Base-by-base conservation (phyloP, 2,888 invertebrate species). In the Watsonalla binaria region DNA sequence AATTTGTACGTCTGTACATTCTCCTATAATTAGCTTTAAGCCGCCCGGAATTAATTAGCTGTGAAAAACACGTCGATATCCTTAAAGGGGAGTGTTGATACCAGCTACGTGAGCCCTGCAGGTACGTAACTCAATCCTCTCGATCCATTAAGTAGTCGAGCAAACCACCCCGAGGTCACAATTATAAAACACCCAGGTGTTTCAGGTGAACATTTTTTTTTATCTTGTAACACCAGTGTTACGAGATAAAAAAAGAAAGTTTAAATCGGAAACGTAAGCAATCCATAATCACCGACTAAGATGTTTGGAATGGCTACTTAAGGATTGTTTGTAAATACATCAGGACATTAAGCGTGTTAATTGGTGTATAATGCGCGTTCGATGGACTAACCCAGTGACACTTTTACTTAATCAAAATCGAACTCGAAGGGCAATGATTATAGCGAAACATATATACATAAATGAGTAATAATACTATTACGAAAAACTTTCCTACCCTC, bases 171-270 rank as follows among this genome's bases (percentile, higher is more conserved):
- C 58, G 58, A 58, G 71, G 76, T 73, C 61, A 66, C 70, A 71
- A 72, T 72, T 72, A 74, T 70, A 62, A 68, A 78, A 77, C 76
- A 76, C 74, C 75, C 75, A 74, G n/a, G n/a, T n/a, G n/a, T n/a
- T n/a, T n/a, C n/a, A n/a, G n/a, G n/a, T n/a, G n/a, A 58, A 47
- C 56, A 54, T 61, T 57, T 62, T 65, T 59, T 62, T 70, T 63
- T 63, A 53, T 53, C 51, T 54, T 52, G 65, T 66, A 67, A 68
- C 72, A n/a, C n/a, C n/a, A n/a, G n/a, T n/a, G 72, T 68, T 67
- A 66, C 65, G 52, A 54, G 51, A 53, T 53, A 63, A 64, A 70
- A 68, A 62, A 59, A 65, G 62, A 57, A 61, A 54, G 56, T 48
- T 58, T 62, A 53, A 65, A 63, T 57, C 55, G 54, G 57, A 68